Conservation (phyloP, 2,113 vertebrate genomes). For the Dromiciops gliroides region DNA sequence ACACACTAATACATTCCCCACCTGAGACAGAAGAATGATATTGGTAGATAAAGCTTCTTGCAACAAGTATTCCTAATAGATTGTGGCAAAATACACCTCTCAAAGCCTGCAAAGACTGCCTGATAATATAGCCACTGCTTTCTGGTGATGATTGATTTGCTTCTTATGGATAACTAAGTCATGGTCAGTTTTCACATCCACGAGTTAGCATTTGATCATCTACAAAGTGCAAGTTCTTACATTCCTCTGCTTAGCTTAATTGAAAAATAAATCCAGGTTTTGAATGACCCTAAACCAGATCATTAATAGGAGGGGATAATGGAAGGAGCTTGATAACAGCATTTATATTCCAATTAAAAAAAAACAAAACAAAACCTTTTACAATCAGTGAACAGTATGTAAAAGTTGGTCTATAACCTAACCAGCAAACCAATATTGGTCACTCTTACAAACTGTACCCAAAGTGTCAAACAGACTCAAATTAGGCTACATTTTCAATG, state of each 20-base stretch:
- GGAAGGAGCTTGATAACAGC: slow-evolving; percentile 46
- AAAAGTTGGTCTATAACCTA: slow-evolving; percentile 37
- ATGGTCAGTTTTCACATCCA: slow-evolving; percentile 52
- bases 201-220: slow-evolving; percentile 47
- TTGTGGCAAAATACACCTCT: slow-evolving; percentile 5
- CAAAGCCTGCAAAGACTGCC: slow-evolving; percentile 29
- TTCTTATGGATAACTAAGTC: slow-evolving; percentile 56
- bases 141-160: slow-evolving; percentile 50
- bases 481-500: not conserved
- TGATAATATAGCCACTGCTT: not conserved
- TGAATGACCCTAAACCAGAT: slow-evolving; percentile 61
- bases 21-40: slow-evolving; percentile 33
- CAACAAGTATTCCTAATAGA: slow-evolving; percentile 16
- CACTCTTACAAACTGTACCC: not conserved
- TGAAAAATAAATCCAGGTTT: slow-evolving; percentile 62
- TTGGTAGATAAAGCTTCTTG: slow-evolving; percentile 30
- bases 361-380: slow-evolving; percentile 63
- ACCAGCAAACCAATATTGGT: not conserved
- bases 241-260: slow-evolving; percentile 54
- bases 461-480: not conserved
- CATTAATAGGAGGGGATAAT: slow-evolving; percentile 41
- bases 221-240: not conserved
- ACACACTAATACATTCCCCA: slow-evolving; percentile 6
- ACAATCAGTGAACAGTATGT: slow-evolving; percentile 45
- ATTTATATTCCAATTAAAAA: slow-evolving; percentile 61